Conservation (phyloP, 2,888 invertebrate species). For the Branchellion lobata region DNA sequence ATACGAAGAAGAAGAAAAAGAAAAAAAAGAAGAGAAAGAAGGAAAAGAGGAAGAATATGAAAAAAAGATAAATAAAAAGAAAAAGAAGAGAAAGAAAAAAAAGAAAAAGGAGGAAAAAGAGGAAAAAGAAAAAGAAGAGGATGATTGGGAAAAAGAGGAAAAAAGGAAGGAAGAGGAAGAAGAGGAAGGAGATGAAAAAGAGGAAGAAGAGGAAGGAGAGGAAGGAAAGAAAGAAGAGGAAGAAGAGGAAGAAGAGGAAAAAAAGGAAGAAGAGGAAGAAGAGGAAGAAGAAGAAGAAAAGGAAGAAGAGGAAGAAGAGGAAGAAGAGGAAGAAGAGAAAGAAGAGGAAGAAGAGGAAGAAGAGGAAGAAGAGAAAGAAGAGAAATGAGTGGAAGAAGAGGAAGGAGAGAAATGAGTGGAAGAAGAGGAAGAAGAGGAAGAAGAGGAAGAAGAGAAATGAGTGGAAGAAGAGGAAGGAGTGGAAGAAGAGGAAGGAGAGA, state of each 20-base stretch:
- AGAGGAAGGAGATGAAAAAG: neutral
- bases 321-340: neutral
- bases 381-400: too few relatives aligned
- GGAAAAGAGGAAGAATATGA: too few relatives aligned
- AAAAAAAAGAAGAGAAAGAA: too few relatives aligned
- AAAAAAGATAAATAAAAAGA: slow-evolving; percentile 36
- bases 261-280: neutral
- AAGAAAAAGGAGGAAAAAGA: slow-evolving; percentile 7
- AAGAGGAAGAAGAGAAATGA: too few relatives aligned
- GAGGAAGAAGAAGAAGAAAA: neutral
- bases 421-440: neutral
- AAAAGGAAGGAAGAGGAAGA: neutral
- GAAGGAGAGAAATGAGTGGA: too few relatives aligned
- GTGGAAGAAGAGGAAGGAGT: too few relatives aligned
- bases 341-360: neutral
- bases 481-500: too few relatives aligned
- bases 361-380: neutral
- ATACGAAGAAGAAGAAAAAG: too few relatives aligned
- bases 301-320: neutral
- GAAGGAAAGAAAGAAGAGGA: neutral
- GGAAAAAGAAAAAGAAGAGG: neutral
- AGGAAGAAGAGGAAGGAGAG: neutral
- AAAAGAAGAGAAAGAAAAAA: slow-evolving; percentile 22
- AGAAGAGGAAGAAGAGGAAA: neutral
- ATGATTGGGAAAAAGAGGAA: slow-evolving; percentile 28